Evolutionary conservation across 2,888 invertebrate species (phyloP), one percentile per base, ranked within the genome.

Genomic region (Lampropteryx suffumata): DNA sequence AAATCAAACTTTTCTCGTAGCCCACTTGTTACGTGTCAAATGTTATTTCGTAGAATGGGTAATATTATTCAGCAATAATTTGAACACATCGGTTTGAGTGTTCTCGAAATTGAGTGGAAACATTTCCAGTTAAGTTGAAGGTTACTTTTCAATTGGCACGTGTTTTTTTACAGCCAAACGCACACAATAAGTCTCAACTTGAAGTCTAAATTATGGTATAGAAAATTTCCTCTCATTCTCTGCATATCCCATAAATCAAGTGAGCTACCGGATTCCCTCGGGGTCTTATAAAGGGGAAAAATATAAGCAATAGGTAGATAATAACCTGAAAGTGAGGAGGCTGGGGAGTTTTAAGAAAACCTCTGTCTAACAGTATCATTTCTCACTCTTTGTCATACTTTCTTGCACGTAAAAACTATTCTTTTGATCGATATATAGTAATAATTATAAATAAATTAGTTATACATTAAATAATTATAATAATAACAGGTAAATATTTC

Each of bases 221-320:
- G 84, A 84, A 85, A 85, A 86, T 84, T 86, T 85, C 77, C 80
- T 81, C 82, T 82, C 78, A 79, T 85, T 86, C 83, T 86, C 84
- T 85, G 84, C 86, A 87, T 88, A 85, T 80, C 79, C 73, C 70
- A 85, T 88, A 86, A 86, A 88, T 88, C 87, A 86, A 76, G 69
- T 65, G 73, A 74, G 73, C 78, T 67, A 78, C 77, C 73, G 77
- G 81, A 81, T 80, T 82, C 82, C 84, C 83, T 69, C 53, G 73
- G 62, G 81, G 79, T 75, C 79, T 82, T 84, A 82, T 76, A 73
- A 78, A 76, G 62, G 75, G 77, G 74, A 71, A 84, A 85, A 81
- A 86, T n/a, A n/a, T 83, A 82, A 84, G 84, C 82, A 85, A 86
- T 80, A 82, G 65, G 68, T 68, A 70, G 76, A 78, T 82, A 82